Base-by-base conservation (phyloP, 2,888 invertebrate genomes). In the Hipparchia sbordonii region DNA sequence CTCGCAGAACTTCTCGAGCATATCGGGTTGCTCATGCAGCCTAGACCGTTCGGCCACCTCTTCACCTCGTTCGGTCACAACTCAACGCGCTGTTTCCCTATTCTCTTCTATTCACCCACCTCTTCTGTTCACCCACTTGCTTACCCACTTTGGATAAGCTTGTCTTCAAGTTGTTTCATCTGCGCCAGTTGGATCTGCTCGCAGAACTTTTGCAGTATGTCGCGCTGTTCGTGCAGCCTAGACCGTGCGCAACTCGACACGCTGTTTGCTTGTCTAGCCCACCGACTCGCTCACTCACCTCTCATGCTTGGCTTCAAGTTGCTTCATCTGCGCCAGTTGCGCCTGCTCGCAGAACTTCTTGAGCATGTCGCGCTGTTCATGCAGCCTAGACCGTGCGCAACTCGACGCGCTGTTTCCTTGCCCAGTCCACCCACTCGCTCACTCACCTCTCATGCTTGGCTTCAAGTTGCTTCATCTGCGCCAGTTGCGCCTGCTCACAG, bases 381-480 rank as follows among this genome's bases (percentile, higher is more conserved):
- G 97, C 13, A 98, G 93, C 83, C 98, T 96, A 79, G 96, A 94
- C 71, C 97, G 95, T 72, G 98, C 95, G 89, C 87, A 97, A 96
- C 92, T 97, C 97, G 75, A 95, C 96, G 77, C 97, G 95, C 80
- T 98, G 98, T 59, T 96, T 39, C 39, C 39, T 39, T 39, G 5
- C 39, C 39, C 5, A 39, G 0, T 1, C 5, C 39, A 39, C 39
- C 39, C 39, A 1, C 39, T 5, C 39, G 39, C 39, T 39, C 1
- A 39, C 39, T 5, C 39, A 96, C 96, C 96, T 95, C 81, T 98
- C 98, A 85, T 98, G 98, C 83, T 97, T 97, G 6, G 95, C 96
- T 83, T 98, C 97, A 3, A 99, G 92, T 87, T 98, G 98, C 86
- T 98, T 98, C 89, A 98, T 95, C 89, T 98, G 98, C 10, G 95